Evolutionary conservation across 2,113 vertebrate species (phyloP), one percentile per base, ranked within the genome.

Genomic region (Myocastor coypus): DNA sequence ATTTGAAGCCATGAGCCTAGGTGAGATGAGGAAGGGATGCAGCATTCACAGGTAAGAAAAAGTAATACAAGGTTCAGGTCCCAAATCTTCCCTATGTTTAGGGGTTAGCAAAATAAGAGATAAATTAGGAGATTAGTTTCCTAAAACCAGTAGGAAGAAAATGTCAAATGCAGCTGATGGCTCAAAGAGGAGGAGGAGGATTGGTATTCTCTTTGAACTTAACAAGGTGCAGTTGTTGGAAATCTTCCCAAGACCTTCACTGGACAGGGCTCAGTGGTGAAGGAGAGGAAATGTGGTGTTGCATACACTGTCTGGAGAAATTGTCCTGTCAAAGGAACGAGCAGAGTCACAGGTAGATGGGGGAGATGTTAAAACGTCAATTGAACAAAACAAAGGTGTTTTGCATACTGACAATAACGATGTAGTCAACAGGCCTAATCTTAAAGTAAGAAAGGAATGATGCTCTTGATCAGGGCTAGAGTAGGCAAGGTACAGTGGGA

Each of bases 301-400:
- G 42, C 19, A 61, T 19, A 83, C 37, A 59, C 40, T 89, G 34
- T 94, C 91, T 89, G 32, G 71, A 81, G 57, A 95, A 92, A 37
- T 50, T 83, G 71, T 78, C 40, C 34, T 87, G 46, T 59, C 17
- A 73, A 78, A 46, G 3, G 55, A 75, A 55, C 61, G 13, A 73
- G n/a, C 83, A 26, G 59, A 78, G 37, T 22, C 50, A 3, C 42
- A 63, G n/a, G 46, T 59, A 10, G 20, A n/a, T 5, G 24, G 71
- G 83, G 20, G 16, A 50, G 63, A 26, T 77, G 5, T 69, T 81
- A 69, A 59, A 52, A 61, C 28, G 26, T 40, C 30, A 30, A 81
- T 22, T 40, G 68, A 86, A 20, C 24, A 40, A 40, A 71, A 26
- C 61, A 59, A n/a, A 69, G 8, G 1, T 28, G 1, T 77, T 59